A percentile compares a stretch with the other conserved stretches of the same genome.
Conservation (phyloP, 2,113 vertebrate species). For the Herpetotheres cachinnans region DNA sequence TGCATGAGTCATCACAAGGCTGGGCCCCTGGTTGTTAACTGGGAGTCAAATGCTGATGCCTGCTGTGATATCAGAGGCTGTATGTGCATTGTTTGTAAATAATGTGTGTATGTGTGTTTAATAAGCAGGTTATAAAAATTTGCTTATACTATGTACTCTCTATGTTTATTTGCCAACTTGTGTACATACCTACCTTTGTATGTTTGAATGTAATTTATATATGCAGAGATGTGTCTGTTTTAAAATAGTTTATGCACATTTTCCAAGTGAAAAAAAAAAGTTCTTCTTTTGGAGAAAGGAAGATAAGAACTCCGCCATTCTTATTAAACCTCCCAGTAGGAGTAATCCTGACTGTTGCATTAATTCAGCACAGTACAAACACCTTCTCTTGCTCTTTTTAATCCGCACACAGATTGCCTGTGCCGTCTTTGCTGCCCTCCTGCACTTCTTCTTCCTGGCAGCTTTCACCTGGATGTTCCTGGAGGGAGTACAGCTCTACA, state of each 20-base stretch:
- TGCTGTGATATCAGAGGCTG: not conserved
- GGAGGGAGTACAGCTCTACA: slow-evolving; percentile 97
- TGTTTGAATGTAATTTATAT: not conserved
- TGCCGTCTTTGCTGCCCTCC: slow-evolving; percentile 92
- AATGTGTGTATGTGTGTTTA: not conserved
- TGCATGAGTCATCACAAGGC: not conserved
- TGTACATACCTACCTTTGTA: not conserved
- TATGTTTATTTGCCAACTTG: not conserved
- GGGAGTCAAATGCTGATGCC: not conserved
- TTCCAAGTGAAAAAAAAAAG: not conserved
- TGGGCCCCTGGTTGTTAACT: not conserved
- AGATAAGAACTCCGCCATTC: not conserved
- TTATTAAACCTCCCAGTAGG: not conserved
- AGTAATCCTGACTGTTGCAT: not conserved
- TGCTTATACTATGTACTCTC: not conserved
- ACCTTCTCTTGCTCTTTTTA: not conserved
- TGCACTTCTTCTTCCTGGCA: slow-evolving; percentile 98
- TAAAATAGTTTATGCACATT: not conserved
- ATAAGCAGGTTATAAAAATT: not conserved
- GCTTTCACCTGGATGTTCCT: slow-evolving; percentile 99
- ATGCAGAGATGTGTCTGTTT: not conserved
- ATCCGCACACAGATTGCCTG: slow-evolving; percentile 83
- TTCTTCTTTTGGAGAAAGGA: not conserved
- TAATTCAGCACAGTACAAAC: not conserved
- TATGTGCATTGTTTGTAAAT: not conserved